Evolutionary conservation across 2,113 vertebrate genomes (phyloP), one percentile per base, ranked within the genome.

Genomic region (Barnardius zonarius): DNA sequence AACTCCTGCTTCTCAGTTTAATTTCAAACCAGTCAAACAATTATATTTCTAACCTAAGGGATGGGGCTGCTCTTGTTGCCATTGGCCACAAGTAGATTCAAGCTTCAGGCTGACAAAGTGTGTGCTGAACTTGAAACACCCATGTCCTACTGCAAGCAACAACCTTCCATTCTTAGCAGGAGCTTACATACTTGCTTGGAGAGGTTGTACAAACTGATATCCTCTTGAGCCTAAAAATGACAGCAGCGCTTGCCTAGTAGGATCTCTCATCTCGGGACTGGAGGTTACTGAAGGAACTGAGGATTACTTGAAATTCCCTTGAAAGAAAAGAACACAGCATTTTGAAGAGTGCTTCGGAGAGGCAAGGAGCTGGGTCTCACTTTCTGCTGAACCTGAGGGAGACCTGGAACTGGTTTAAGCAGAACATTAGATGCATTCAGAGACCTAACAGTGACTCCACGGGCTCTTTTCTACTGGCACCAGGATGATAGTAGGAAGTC

Each of bases 1-100:
- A 93, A 57, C 62, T 88, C 39, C 33, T 93, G 28, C 61, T 81
- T 86, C 66, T 92, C 76, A 90, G 49, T 90, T 96, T 66, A 57
- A 68, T 90, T 88, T 78, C 68, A 46, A 63, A 62, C 8, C 27
- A 78, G 35, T 49, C 54, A 55, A 80, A 55, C n/a, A 91, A 17
- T 66, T 66, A 13, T 49, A 76, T 74, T 95, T 79, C 31, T 87
- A 74, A 88, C 4, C 1, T 8, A 74, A 8, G 19, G n/a, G 43
- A 39, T 10, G 37, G 37, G 80, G 9, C 22, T 78, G 17, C 41
- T 90, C 20, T 93, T 80, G 63, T 81, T 81, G 69, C 30, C 74
- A 0, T 2, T 70, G 30, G 68, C 39, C 68, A 78, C 39, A 81
- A n/a, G 20, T 6, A 52, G 41, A 25, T 64, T 86, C 3, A 1